phyloP scores from a whole-genome alignment of 2,888 invertebrate species.

The Philereme vetulata region DNA sequence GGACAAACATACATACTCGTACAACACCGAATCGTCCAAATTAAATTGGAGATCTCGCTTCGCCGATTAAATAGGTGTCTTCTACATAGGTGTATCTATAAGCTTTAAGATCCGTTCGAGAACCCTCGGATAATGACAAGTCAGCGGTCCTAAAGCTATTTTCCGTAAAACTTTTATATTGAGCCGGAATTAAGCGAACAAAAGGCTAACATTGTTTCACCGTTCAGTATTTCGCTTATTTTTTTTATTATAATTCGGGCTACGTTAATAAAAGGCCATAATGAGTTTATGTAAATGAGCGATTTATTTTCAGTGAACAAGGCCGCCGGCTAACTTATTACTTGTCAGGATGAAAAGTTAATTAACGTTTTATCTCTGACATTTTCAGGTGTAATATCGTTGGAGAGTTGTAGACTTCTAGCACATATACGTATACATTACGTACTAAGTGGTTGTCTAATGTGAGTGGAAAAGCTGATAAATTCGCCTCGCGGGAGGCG shows the following conservation, averaged over 20 bases:
- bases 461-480: conserved; percentile 28
- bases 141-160: conserved; percentile 17
- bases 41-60: too few species aligned
- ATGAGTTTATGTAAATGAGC: conserved; percentile 23
- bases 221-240: conserved; percentile 20
- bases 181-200: conserved; percentile 7
- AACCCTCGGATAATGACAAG: conserved; percentile 22
- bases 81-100: conserved; percentile 20
- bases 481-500: conserved; percentile 39
- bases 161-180: conserved; percentile 7
- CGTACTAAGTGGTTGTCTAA: conserved; percentile 6
- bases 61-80: conserved; percentile 15
- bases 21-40: too few species aligned
- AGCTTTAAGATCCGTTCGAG: conserved; percentile 28
- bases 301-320: conserved; percentile 25
- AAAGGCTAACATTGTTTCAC: conserved; percentile 10
- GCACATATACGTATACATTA: background rate
- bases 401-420: background rate
- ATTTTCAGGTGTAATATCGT: conserved; percentile 7
- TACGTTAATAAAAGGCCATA: conserved; percentile 13
- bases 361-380: conserved; percentile 22
- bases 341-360: conserved; percentile 28
- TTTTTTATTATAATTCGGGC: conserved; percentile 18
- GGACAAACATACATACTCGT: too few species aligned
- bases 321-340: conserved; percentile 19